Conservation (phyloP, 2,113 vertebrate genomes). For the Neotoma lepida region DNA sequence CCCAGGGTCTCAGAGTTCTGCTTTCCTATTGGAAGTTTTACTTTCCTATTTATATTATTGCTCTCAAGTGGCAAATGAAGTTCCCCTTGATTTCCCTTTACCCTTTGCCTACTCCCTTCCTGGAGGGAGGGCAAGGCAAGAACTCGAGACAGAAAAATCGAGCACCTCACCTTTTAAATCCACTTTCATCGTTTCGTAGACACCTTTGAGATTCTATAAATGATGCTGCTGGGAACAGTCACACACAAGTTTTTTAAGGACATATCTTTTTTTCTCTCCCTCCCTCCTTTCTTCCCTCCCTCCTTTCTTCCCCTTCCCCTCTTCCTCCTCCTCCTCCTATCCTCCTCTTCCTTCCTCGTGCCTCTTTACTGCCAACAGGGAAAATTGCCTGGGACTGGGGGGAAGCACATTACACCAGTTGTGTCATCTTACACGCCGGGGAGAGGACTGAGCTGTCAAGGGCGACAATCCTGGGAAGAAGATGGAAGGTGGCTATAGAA, state of each 20-base stretch:
- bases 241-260: neutral
- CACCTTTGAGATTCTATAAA: neutral
- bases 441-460: neutral
- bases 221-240: neutral
- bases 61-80: neutral
- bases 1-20: neutral
- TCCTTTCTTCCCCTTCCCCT: accelerated
- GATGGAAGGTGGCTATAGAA: neutral
- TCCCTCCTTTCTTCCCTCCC: accelerated
- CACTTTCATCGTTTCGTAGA: neutral
- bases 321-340: no score
- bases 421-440: neutral
- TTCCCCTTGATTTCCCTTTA: neutral
- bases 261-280: no score
- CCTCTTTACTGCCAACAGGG: slow-evolving; percentile 69
- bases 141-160: neutral
- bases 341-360: neutral
- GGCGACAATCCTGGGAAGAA: neutral
- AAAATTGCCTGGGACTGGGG: neutral
- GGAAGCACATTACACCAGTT: slow-evolving; percentile 32
- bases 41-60: neutral
- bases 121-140: neutral
- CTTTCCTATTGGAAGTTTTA: neutral
- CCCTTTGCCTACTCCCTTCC: neutral
- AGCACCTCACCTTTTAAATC: neutral